Conservation (phyloP, 2,888 invertebrate genomes). For the Phortica okadai region DNA sequence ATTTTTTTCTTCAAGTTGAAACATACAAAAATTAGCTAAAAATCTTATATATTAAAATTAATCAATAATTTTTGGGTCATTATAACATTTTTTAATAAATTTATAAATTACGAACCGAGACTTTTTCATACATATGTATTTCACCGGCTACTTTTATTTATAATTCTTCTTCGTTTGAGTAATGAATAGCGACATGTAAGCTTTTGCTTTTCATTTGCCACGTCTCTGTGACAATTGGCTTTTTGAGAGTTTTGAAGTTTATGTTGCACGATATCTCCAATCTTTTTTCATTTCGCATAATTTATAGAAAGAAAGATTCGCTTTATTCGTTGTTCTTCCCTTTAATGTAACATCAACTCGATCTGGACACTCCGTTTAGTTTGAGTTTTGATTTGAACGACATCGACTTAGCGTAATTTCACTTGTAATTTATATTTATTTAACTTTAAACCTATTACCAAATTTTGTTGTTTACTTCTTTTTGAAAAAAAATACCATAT, state of each 20-base stretch:
- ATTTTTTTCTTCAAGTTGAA: conserved; percentile 60
- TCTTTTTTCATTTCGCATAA: not conserved
- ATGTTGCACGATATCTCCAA: too few species aligned
- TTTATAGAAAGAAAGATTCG: not conserved
- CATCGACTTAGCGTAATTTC: not conserved
- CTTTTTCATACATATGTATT: not conserved
- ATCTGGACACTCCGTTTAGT: conserved; percentile 28
- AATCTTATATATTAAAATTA: conserved; percentile 55
- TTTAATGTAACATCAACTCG: not conserved
- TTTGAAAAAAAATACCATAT: conserved; percentile 43
- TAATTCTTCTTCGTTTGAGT: too few species aligned
- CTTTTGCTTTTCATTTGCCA: too few species aligned
- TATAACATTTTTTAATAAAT: conserved; percentile 20
- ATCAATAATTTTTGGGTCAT: not conserved
- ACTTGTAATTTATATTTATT: conserved; percentile 21
- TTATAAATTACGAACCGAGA: not conserved
- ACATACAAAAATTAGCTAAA: conserved; percentile 71
- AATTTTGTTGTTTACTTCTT: conserved; percentile 54
- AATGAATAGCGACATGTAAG: too few species aligned
- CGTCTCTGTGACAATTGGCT: too few species aligned
- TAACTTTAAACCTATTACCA: conserved; percentile 47
- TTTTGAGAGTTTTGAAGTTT: too few species aligned
- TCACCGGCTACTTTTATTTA: not conserved
- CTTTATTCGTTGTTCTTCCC: not conserved
- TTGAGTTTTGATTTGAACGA: conserved; percentile 37